phyloP scores from a whole-genome alignment of 2,113 vertebrate species.

The Pampusana beccarii region DNA sequence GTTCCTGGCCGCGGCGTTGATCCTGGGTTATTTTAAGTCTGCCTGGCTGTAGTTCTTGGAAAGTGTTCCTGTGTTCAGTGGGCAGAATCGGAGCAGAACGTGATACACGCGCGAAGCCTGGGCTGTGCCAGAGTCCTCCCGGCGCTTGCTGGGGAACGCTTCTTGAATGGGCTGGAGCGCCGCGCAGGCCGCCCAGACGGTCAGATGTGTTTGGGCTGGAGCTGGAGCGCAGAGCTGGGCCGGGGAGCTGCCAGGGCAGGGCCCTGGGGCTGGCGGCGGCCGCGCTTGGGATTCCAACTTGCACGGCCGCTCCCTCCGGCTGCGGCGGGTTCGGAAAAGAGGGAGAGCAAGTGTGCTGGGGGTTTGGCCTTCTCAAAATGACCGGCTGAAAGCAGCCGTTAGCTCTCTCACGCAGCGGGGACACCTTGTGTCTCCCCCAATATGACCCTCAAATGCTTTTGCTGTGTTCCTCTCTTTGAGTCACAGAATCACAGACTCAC shows the following conservation, averaged over 20 bases:
- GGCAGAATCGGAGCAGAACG: constrained; percentile 25
- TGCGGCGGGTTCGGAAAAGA: fast-evolving
- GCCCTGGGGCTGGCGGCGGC: neutral
- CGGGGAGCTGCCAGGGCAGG: neutral
- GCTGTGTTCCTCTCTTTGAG: fast-evolving
- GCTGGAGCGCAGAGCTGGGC: neutral
- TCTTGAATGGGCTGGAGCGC: neutral
- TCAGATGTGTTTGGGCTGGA: neutral
- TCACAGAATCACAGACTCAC: too few species aligned
- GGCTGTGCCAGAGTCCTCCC: neutral
- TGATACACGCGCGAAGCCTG: neutral
- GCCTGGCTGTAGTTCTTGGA: constrained; percentile 13
- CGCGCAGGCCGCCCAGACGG: neutral
- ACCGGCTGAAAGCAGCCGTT: neutral
- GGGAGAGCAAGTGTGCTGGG: neutral
- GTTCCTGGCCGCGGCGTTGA: neutral
- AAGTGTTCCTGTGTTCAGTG: neutral
- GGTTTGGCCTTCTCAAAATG: neutral
- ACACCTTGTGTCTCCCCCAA: fast-evolving
- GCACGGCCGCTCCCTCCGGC: neutral
- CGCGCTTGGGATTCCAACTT: neutral
- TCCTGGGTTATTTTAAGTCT: neutral
- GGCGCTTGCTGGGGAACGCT: neutral
- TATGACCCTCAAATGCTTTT: too few species aligned
- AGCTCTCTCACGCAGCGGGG: fast-evolving